Evolutionary conservation across 1,140 invertebrate species (phyloP), one percentile per base, ranked within the genome.

Genomic region (Tetramorium parvispinum): DNA sequence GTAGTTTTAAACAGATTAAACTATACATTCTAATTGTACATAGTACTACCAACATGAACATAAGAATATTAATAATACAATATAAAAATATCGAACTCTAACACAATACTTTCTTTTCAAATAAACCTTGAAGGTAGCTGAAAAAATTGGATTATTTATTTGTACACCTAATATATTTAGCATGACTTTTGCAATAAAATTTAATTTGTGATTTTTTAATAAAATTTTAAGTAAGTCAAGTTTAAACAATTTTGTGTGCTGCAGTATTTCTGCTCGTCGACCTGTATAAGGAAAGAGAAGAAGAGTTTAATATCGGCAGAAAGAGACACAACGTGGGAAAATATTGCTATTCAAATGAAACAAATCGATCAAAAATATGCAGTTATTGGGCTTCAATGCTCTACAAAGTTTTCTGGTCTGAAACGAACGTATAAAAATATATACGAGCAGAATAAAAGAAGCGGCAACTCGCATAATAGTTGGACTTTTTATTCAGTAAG

Each of bases 401-500:
- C 59, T 61, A 61, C 59, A 61, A 68, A 68, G 46, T 24, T 71
- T 43, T 2, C 65, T 21, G 37, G 65, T 2, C 13, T 68, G 1
- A 68, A 13, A 68, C n/a, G n/a, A 24, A 68, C 40, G 5, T 68
- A 46, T 13, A 68, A 68, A 68, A 68, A 43, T 46, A 68, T 68
- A 46, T n/a, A 32, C 0, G 40, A 68, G 2, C 65, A 68, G 2
- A 68, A 68, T 11, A 68, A 68, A 46, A 68, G 46, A 16, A 68
- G 65, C 1, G 65, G 65, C 10, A 46, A 68, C n/a, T 46, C 40
- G 4, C 2, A 68, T 6, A 68, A n/a, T 32, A 32, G 2, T n/a
- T 53, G 68, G 68, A 16, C 43, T 11, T 68, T 65, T 65, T 65
- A 37, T 65, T 65, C 61, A 18, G 61, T 65, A n/a, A 65, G 61